Base-by-base conservation (phyloP, 2,113 vertebrate genomes). In the Neotragus pygmaeus region DNA sequence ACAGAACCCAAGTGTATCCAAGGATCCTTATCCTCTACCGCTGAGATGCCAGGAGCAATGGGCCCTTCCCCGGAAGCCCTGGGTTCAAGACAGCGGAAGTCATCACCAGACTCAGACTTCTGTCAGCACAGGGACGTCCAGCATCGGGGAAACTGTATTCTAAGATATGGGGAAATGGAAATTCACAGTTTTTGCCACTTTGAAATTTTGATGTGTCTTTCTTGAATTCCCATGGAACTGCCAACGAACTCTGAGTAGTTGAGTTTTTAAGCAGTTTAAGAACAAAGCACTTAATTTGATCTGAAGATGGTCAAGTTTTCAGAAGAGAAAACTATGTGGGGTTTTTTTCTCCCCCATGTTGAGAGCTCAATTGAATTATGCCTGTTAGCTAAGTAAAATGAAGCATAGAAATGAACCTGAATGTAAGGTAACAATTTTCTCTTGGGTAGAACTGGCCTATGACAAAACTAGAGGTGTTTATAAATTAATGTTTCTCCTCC, bases 381-480 rank as follows among this genome's bases (percentile, higher is more conserved):
- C 58, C 19, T 90, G 30, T 73, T 85, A 58, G 36, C 19, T 75
- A 47, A 92, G 28, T 88, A 94, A 92, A 95, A 94, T 66, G 80
- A 36, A 94, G 43, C n/a, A 30, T 47, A 81, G 49, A 93, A 84
- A 88, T 92, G 62, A 90, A 62, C 15, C n/a, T 88, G 75, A 89
- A 73, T n/a, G 17, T 57, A 64, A 78, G 49, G 33, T 60, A 57
- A 87, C n/a, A 17, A 6, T 30, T 80, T 92, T 92, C 73, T 87
- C 23, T 90, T 83, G n/a, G 13, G 7, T 70, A 90, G 15, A 25
- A 5, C 0, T 89, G 9, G 6, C 25, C 23, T 13, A 60, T 84
- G 43, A 47, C 5, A 84, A 88, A 85, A 27, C 3, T 45, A 36
- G 51, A 51, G 14, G 51, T 51, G 14, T 73, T 53, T 83, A 11